Conservation (phyloP, 2,888 invertebrate species). For the Eupeodes luniger region DNA sequence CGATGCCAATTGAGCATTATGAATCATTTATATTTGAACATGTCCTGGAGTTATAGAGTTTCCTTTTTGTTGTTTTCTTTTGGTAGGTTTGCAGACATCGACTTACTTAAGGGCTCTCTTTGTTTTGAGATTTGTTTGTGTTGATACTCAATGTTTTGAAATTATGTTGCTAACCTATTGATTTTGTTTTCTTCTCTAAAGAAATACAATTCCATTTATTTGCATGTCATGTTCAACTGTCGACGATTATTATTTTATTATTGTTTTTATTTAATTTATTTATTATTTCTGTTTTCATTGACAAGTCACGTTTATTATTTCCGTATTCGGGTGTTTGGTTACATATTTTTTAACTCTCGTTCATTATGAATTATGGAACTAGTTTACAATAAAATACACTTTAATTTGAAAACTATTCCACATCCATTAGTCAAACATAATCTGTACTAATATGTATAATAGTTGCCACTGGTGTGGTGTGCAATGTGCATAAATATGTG, state of each 20-base stretch:
- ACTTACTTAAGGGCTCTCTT: neutral
- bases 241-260: neutral
- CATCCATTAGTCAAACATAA: conserved; percentile 67
- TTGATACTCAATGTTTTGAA: neutral
- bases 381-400: conserved; percentile 12
- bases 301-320: conserved; percentile 35
- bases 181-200: neutral
- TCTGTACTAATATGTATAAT: conserved; percentile 43
- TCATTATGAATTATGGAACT: conserved; percentile 42
- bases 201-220: conserved; percentile 3
- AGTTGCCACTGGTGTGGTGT: conserved; percentile 10
- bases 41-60: neutral
- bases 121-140: neutral
- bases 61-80: neutral
- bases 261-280: neutral
- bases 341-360: neutral
- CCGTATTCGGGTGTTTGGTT: conserved; percentile 34
- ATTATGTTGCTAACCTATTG: neutral
- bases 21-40: conserved; percentile 28
- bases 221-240: conserved; percentile 19
- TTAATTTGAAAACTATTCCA: conserved; percentile 46
- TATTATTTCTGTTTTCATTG: neutral
- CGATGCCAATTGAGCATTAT: conserved; percentile 16
- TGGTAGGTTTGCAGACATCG: neutral
- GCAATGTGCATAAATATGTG: conserved; percentile 27